Conservation (phyloP, 2,888 invertebrate species). For the Oscheius onirici region DNA sequence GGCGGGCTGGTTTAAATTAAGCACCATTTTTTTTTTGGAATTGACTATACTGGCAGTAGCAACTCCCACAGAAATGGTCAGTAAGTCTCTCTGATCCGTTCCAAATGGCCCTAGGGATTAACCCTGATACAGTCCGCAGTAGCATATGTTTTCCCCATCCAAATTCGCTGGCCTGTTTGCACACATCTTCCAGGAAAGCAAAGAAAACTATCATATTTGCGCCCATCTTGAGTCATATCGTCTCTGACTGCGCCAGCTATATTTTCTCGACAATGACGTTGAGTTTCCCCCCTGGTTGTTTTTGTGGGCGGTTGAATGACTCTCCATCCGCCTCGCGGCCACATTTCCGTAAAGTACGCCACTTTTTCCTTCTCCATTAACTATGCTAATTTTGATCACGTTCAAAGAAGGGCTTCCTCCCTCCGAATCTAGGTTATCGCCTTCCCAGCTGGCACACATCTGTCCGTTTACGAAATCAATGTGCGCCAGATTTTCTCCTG, state of each 20-base stretch:
- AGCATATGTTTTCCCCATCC: no score
- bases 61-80: no score
- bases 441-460: conserved; percentile 20
- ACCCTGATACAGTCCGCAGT: no score
- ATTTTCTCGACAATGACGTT: no score
- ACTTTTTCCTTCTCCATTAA: conserved; percentile 4
- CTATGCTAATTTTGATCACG: conserved; percentile 8
- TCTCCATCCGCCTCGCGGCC: neutral
- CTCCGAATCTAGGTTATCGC: neutral
- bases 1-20: no score
- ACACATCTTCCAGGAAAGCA: neutral
- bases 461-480: neutral
- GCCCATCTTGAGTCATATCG: neutral
- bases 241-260: neutral
- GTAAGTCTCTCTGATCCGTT: no score
- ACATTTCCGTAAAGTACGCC: conserved; percentile 25
- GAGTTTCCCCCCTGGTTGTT: neutral
- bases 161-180: neutral
- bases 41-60: no score
- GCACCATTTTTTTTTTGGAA: no score
- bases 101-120: no score
- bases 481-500: neutral
- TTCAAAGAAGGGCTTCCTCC: neutral
- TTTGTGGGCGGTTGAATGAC: conserved; percentile 28
- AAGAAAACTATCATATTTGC: neutral